A percentile compares a stretch with the other conserved stretches of the same genome.
Conservation (phyloP, 2,888 invertebrate genomes). For the Petrolisthes cinctipes region DNA sequence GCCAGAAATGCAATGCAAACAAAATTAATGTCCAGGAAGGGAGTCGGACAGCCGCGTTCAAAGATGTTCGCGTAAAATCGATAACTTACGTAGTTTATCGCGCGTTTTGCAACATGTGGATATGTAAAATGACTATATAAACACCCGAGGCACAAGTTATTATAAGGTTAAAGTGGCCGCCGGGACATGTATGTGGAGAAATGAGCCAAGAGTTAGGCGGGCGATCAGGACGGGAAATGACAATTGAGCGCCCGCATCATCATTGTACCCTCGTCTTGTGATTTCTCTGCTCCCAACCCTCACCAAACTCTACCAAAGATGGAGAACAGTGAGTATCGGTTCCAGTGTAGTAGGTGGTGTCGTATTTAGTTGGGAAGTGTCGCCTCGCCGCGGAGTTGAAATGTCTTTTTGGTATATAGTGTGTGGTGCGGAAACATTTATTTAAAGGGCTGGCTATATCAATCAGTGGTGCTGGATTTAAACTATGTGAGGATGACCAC, state of each 20-base stretch:
- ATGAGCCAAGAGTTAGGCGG: conserved; percentile 30
- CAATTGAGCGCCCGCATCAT: conserved; percentile 60
- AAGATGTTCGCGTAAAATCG: conserved; percentile 53
- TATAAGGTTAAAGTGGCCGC: background rate
- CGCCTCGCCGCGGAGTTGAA: background rate
- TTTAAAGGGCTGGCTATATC: conserved; percentile 9
- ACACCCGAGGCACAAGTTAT: background rate
- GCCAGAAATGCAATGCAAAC: conserved; percentile 53
- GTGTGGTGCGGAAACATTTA: background rate
- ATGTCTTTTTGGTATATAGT: background rate
- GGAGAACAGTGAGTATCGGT: conserved; percentile 51
- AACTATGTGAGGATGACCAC: background rate
- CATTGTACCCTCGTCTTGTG: conserved; percentile 48
- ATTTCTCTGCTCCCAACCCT: conserved; percentile 36
- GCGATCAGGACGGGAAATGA: conserved; percentile 55
- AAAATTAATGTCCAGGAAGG: conserved; percentile 46
- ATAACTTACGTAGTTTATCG: conserved; percentile 22
- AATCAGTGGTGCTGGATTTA: background rate
- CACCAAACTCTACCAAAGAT: conserved; percentile 48
- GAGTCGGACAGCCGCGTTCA: conserved; percentile 22
- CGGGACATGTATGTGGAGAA: conserved; percentile 24
- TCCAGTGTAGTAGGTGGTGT: background rate
- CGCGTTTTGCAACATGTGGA: conserved; percentile 14
- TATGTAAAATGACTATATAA: conserved; percentile 18
- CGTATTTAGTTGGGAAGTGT: background rate